Percentiles rank a stretch among this genome's conserved stretches.
Conservation (phyloP, 2,888 invertebrate genomes). For the Globia sparganii region DNA sequence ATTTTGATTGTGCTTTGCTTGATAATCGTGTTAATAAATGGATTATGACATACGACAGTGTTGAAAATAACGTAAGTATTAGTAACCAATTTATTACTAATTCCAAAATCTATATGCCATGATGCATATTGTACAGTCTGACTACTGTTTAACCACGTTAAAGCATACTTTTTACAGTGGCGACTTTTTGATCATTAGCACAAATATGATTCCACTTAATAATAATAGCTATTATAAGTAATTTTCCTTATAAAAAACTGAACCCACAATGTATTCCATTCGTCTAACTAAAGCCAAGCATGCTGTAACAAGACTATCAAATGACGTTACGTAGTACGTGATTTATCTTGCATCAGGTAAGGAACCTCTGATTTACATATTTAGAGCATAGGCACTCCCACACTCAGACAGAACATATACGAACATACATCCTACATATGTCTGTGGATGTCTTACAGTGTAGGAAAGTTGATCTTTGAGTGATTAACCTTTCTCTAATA, state of each 20-base stretch:
- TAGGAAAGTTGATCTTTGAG: conserved; percentile 32
- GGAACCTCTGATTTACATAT: conserved; percentile 13
- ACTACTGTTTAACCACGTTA: background rate
- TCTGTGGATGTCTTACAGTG: conserved; percentile 11
- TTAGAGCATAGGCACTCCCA: conserved; percentile 14
- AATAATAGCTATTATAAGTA: background rate
- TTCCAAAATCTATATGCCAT: background rate
- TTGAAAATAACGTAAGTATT: background rate
- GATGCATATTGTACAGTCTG: background rate
- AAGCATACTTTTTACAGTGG: background rate
- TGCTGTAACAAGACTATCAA: conserved; percentile 10
- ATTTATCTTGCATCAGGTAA: conserved; percentile 47
- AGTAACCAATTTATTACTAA: background rate
- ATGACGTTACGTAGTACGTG: conserved; percentile 42
- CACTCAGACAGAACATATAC: conserved; percentile 2
- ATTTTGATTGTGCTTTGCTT: background rate
- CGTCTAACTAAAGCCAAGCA: background rate
- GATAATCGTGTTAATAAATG: background rate
- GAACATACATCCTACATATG: background rate
- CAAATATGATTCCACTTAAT: background rate
- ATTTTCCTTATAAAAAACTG: background rate
- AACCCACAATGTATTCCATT: background rate
- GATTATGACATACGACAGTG: background rate
- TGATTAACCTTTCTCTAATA: conserved; percentile 48
- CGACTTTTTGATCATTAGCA: background rate